Percentiles rank a stretch among this genome's conserved stretches.
These are phyloP conservation scores for Cossypha heuglini DNA, from an alignment of 2,797 vertebrate genomes.

Conservation along the genomic window DNA sequence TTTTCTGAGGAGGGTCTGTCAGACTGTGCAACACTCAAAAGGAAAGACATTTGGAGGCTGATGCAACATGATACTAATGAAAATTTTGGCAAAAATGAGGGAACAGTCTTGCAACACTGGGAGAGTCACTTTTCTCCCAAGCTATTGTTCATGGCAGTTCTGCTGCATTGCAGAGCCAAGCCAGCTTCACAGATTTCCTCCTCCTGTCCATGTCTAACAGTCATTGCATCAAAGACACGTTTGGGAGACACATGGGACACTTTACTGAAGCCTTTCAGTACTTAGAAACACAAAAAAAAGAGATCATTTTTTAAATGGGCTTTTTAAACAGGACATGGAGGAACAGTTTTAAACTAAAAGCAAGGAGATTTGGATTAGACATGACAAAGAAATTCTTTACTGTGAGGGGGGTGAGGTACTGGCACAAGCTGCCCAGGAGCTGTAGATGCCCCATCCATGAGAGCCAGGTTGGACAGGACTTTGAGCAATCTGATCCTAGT, in stretches of 20 bases:
- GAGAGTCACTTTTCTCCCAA: background rate
- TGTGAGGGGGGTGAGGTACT: background rate
- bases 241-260: background rate
- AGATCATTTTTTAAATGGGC: background rate
- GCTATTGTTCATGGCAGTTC: background rate
- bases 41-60: background rate
- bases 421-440: background rate
- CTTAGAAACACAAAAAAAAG: background rate
- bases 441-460: too few relatives aligned
- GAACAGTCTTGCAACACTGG: background rate
- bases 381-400: background rate
- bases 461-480: background rate
- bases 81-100: background rate
- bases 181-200: background rate
- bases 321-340: background rate
- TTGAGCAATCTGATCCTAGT: background rate
- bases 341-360: background rate
- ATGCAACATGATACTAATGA: background rate
- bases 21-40: background rate
- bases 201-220: background rate
- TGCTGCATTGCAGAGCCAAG: background rate
- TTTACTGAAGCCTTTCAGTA: background rate
- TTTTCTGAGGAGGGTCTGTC: background rate
- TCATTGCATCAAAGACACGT: background rate
- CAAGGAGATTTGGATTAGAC: background rate